A percentile compares a stretch with the other conserved stretches of the same genome.
phyloP scores from a whole-genome alignment of 1,140 invertebrate genomes.

The Eubasilissa regina region DNA sequence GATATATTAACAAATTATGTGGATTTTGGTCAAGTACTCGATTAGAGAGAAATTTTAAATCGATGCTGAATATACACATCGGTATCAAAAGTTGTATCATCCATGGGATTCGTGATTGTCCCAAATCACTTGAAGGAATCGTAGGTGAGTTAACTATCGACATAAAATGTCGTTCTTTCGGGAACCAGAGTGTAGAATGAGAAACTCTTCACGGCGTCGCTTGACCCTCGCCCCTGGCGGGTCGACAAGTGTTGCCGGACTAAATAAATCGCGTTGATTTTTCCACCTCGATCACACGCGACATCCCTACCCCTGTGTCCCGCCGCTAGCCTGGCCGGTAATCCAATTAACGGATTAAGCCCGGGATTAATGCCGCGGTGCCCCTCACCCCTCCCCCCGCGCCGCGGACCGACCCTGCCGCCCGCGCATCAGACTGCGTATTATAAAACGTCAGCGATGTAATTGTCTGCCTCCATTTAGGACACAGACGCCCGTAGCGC shows the following conservation, averaged over 20 bases:
- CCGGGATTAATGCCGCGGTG: slow-evolving; percentile 46
- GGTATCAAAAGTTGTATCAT: no score
- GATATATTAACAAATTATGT: no score
- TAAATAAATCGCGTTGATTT: slow-evolving; percentile 1
- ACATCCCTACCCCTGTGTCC: background rate
- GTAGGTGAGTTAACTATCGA: no score
- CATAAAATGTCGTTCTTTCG: no score
- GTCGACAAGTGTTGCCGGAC: slow-evolving; percentile 1
- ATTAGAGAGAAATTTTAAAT: no score
- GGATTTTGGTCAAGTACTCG: no score
- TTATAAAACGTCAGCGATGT: background rate
- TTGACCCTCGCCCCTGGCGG: background rate
- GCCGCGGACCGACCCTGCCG: background rate
- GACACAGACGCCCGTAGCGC: no score
- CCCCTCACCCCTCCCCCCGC: background rate
- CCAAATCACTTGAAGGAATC: no score
- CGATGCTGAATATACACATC: no score
- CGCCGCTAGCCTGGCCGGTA: background rate
- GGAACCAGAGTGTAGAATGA: no score
- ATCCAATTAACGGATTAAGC: slow-evolving; percentile 54
- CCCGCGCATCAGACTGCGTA: background rate
- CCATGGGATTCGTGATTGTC: no score
- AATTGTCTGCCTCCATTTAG: background rate
- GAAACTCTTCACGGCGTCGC: background rate
- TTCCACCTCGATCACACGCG: slow-evolving; percentile 17